A percentile compares a stretch with the other conserved stretches of the same genome.
Evolutionary conservation across 2,888 invertebrate genomes (phyloP).

Genomic region (Plutella xylostella): DNA sequence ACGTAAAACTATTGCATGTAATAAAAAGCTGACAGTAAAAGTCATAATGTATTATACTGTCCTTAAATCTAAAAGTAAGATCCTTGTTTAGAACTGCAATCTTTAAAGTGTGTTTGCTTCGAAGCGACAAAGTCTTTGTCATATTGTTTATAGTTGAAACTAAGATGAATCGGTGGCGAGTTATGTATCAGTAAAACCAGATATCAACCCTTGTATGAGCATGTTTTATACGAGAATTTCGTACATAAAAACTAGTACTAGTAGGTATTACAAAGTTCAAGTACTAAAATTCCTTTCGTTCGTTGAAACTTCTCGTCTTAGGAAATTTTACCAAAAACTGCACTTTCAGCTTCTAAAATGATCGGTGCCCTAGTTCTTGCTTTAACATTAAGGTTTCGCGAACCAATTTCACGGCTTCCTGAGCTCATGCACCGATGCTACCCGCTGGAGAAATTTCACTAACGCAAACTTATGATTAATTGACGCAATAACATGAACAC

Average conservation of each 20-base stretch:
- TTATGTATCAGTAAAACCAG: too few species aligned
- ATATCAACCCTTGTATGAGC: too few species aligned
- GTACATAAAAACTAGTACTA: too few species aligned
- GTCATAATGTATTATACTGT: conserved; percentile 15
- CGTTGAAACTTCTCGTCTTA: too few species aligned
- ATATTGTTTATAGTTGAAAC: too few species aligned
- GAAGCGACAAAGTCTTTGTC: too few species aligned
- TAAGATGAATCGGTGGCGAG: too few species aligned
- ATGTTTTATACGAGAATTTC: too few species aligned
- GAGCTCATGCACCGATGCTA: conserved; percentile 58
- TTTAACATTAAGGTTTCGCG: conserved; percentile 46
- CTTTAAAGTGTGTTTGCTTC: conserved; percentile 1
- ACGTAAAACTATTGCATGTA: too few species aligned
- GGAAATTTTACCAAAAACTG: conserved; percentile 1
- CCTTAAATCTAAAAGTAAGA: neutral
- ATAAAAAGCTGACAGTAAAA: too few species aligned
- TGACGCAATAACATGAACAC: conserved; percentile 58
- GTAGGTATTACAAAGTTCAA: too few species aligned
- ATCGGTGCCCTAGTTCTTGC: conserved; percentile 45
- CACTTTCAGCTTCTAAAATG: conserved; percentile 32
- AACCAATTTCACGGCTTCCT: conserved; percentile 66
- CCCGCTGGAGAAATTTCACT: conserved; percentile 61
- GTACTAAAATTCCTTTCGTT: too few species aligned
- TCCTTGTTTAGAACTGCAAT: conserved; percentile 5
- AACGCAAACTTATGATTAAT: conserved; percentile 68